Base-by-base conservation (phyloP, 2,113 vertebrate genomes). In the Solea solea region DNA sequence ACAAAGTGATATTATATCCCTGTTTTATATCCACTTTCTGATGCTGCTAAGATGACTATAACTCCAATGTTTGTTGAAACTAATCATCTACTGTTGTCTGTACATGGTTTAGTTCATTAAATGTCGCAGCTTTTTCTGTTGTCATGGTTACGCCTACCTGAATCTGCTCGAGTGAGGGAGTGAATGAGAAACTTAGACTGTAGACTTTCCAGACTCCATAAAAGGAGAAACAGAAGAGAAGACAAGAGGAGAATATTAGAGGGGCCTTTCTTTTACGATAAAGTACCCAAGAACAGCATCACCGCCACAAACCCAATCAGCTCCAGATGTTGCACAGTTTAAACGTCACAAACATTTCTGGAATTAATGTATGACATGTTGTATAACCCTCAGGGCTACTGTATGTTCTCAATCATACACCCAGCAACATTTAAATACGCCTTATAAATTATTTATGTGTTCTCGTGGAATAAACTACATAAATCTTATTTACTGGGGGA, bases 111-210 rank as follows among this genome's bases (percentile, higher is more conserved):
- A 53, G 64, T 67, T 21, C 59, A 34, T 72, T 46, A 66, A 42
- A 28, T 21, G 44, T 64, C 54, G 65, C 81, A 21, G 72, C 64
- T 5, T 67, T 74, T 51, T 12, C 45, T 66, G 81, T 86, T 88
- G 67, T 81, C 60, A 65, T 70, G 70, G 56, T 71, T 42, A 65
- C 70, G 15, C 8, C 13, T 6, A 34, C 7, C 16, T 12, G 71
- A 53, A 69, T 64, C 40, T 52, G 74, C 15, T 9, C 34, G 25
- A 58, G 14, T 48, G 14, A 5, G 28, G 2, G 34, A 34, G 42
- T 50, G n/a, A 46, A 67, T 60, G 5, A 46, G 60, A 28, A 64
- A 55, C 49, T n/a, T 2, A 48, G 49, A 15, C 14, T 50, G 49
- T 50, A 50, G 49, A 50, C 15, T 50, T 16, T 50, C 13, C 10